These are phyloP conservation scores for Scophthalmus maximus DNA, from an alignment of 2,113 vertebrate genomes.

Conservation along the genomic window DNA sequence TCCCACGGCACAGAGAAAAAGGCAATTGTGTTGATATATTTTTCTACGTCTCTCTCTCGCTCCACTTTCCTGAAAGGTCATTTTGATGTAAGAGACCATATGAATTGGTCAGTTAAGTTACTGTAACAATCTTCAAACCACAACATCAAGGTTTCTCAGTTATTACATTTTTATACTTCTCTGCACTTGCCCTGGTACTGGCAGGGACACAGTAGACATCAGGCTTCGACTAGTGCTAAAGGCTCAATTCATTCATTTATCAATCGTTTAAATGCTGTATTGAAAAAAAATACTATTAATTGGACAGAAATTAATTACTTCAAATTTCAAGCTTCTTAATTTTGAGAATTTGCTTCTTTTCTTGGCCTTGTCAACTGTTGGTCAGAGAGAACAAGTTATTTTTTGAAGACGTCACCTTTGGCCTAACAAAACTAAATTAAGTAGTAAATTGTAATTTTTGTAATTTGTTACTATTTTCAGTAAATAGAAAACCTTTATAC, in stretches of 20 bases:
- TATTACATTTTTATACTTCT: background rate
- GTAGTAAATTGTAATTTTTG: too few relatives aligned
- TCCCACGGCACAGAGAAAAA: conserved; percentile 23
- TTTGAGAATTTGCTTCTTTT: background rate
- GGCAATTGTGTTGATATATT: conserved; percentile 37
- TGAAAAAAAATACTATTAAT: too few relatives aligned
- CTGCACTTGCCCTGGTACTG: background rate
- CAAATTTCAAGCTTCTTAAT: background rate
- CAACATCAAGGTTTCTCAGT: conserved; percentile 2
- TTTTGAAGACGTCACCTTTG: background rate
- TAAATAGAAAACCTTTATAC: too few relatives aligned
- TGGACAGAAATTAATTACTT: background rate
- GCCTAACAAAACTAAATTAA: background rate
- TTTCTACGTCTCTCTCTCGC: background rate
- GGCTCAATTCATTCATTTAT: too few relatives aligned
- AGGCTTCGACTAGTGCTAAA: background rate
- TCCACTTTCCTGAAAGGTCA: conserved; percentile 20
- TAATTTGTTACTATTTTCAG: too few relatives aligned
- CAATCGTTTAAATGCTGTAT: too few relatives aligned
- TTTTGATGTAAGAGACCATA: background rate
- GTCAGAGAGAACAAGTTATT: background rate
- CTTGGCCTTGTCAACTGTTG: background rate
- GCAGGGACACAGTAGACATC: background rate
- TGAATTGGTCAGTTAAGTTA: conserved; percentile 17
- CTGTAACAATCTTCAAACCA: background rate